Evolutionary conservation across 2,797 vertebrate genomes (phyloP).

Genomic region (Percopsis omiscomaycus): DNA sequence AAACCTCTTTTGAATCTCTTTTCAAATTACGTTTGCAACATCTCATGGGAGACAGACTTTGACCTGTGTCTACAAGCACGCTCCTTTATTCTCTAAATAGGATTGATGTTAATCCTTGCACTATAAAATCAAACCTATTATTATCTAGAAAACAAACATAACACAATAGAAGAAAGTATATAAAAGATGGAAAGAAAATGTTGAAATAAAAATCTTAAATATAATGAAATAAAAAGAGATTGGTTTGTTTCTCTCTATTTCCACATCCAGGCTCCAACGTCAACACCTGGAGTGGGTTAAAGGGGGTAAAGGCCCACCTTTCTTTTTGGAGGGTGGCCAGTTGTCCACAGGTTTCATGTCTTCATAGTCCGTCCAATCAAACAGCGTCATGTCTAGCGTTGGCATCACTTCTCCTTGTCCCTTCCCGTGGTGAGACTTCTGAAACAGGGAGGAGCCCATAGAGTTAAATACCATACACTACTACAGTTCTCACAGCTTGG

Average conservation of each 20-base stretch:
- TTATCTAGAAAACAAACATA: too few relatives aligned
- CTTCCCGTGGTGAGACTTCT: conserved; percentile 72
- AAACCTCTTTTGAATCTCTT: too few relatives aligned
- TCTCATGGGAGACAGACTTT: too few relatives aligned
- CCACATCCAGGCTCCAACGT: neutral
- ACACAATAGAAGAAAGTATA: too few relatives aligned
- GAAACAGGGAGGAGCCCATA: conserved; percentile 20
- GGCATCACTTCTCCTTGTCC: conserved; percentile 91
- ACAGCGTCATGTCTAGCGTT: conserved; percentile 93
- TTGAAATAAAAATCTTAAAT: too few relatives aligned
- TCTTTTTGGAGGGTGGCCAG: conserved; percentile 88
- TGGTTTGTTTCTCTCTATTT: too few relatives aligned
- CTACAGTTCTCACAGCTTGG: neutral
- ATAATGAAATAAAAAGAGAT: too few relatives aligned
- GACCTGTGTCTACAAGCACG: too few relatives aligned
- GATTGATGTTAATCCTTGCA: too few relatives aligned
- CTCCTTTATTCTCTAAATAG: too few relatives aligned
- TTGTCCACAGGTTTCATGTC: conserved; percentile 89
- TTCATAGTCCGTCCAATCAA: conserved; percentile 98
- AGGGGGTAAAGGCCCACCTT: conserved; percentile 73
- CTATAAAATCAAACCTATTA: too few relatives aligned
- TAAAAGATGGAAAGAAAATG: too few relatives aligned
- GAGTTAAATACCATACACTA: neutral
- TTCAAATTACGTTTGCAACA: neutral
- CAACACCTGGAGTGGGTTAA: neutral